Conservation (phyloP, 1,140 invertebrate species). For the Drosophila sechellia region DNA sequence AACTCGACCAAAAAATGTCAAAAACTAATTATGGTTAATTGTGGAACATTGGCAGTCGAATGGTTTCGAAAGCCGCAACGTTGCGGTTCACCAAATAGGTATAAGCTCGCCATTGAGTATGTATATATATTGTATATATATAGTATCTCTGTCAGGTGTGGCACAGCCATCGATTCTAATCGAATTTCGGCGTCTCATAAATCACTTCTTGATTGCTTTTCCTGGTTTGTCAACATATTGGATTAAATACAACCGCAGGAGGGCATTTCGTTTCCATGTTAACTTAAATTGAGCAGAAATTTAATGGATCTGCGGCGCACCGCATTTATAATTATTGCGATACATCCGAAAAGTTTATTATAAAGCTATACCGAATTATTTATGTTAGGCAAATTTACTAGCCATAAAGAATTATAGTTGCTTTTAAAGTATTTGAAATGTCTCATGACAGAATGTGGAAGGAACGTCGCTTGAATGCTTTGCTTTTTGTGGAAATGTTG, state of each 20-base stretch:
- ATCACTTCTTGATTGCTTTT: conserved; percentile 1
- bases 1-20: neutral
- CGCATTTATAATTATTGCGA: too few species aligned
- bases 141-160: neutral
- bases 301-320: neutral
- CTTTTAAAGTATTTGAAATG: too few species aligned
- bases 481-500: neutral
- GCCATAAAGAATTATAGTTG: too few species aligned
- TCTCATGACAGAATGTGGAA: too few species aligned
- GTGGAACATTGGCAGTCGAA: neutral
- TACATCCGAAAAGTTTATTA: too few species aligned
- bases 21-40: conserved; percentile 43
- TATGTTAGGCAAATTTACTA: too few species aligned
- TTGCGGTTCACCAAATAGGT: conserved; percentile 10
- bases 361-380: too few species aligned
- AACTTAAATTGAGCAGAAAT: neutral
- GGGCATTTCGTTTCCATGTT: neutral
- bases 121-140: neutral
- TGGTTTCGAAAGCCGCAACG: neutral
- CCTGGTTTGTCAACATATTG: neutral
- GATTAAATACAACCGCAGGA: neutral
- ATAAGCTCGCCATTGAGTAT: neutral
- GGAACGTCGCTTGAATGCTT: too few species aligned
- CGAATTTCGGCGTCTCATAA: neutral
- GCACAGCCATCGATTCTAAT: conserved; percentile 5